Base-by-base conservation (phyloP, 2,888 invertebrate species). In the Callyntrura sp. region DNA sequence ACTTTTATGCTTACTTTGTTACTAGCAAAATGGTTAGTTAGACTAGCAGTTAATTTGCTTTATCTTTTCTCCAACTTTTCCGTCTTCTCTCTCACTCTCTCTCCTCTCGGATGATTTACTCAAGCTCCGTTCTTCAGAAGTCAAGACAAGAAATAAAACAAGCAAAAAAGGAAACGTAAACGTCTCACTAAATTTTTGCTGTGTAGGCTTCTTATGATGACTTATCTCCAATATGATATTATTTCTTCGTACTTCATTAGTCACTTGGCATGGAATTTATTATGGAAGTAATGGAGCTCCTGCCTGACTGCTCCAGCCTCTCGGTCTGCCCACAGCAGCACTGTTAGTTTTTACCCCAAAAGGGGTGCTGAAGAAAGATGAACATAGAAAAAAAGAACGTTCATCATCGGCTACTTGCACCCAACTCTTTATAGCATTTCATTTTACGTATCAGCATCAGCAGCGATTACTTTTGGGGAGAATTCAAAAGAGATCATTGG, bases 221-320 rank as follows among this genome's bases (percentile, higher is more conserved):
- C 90, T 90, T 90, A 90, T 90, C 90, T 90, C 82, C 82, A 85
- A 85, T 85, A 85, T 73, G 81, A 82, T 90, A 82, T 85, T 85
- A 85, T 90, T 85, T 85, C 70, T 90, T 85, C 90, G 70, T 90
- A 82, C 90, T 90, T 90, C 90, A 90, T 90, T 90, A 90, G 90
- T 90, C 90, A 90, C 85, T 82, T 89, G 60, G 57, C 60, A 60
- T 35, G 73, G 90, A 88, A 88, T 83, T 83, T 85, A 85, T 85
- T 85, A 57, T 11, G 70, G 25, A 85, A 89, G 89, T 89, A 85
- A 85, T 68, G 78, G 65, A 14, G 57, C 62, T 62, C 55, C 35
- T 35, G 35, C 35, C 35, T 35, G 35, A 35, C 2, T 35, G 55
- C 43, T 12, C 51, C n/a, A n/a, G n/a, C n/a, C 20, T 20, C 28